Conservation (phyloP, 2,797 vertebrate species). For the Phrynocephalus guinanensis region DNA sequence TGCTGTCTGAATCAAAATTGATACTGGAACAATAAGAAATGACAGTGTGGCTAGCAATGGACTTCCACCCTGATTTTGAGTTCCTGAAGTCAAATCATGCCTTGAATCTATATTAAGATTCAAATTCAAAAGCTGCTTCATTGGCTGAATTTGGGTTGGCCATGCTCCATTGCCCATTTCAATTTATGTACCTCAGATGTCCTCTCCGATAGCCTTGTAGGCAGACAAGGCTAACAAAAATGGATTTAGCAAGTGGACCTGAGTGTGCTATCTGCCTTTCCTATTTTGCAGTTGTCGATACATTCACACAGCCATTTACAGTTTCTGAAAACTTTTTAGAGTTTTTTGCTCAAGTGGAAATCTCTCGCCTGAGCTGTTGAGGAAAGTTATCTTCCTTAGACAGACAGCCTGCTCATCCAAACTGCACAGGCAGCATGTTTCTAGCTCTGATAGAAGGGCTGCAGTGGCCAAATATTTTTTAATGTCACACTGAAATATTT, state of each 20-base stretch:
- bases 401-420: conserved; percentile 15
- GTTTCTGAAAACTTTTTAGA: conserved; percentile 39
- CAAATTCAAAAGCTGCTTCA: conserved; percentile 27
- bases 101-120: conserved; percentile 23
- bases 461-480: background rate
- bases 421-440: conserved; percentile 37
- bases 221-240: conserved; percentile 18
- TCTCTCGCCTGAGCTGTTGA: conserved; percentile 20
- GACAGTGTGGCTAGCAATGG: background rate
- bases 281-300: conserved; percentile 27
- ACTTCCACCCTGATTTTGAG: background rate
- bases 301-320: conserved; percentile 44
- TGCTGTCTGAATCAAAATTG: conserved; percentile 10
- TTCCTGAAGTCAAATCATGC: conserved; percentile 2
- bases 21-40: background rate
- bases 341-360: conserved; percentile 31
- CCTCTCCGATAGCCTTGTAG: conserved; percentile 28
- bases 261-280: background rate
- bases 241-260: conserved; percentile 18
- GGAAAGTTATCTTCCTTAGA: conserved; percentile 40
- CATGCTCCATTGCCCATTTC: conserved; percentile 12
- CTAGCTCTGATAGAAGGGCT: conserved; percentile 21
- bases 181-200: conserved; percentile 26
- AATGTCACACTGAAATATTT: conserved; percentile 20
- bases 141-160: background rate